These are phyloP conservation scores for Chaetodon trifascialis DNA, from an alignment of 2,113 vertebrate genomes.

Conservation along the genomic window DNA sequence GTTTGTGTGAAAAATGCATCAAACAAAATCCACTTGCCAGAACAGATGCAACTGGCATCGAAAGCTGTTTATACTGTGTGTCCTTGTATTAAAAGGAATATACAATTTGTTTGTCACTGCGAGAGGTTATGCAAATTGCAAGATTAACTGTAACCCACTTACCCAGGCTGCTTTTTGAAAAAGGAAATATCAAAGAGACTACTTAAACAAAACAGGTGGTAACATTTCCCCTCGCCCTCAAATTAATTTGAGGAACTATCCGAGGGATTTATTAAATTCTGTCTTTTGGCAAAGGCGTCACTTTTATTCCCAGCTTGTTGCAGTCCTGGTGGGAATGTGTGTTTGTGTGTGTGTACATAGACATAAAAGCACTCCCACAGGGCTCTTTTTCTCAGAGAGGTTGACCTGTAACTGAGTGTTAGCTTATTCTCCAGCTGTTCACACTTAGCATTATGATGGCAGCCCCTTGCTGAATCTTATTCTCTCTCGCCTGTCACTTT, in stretches of 20 bases:
- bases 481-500: conserved; percentile 13
- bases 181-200: conserved; percentile 84
- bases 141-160: conserved; percentile 77
- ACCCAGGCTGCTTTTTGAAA: conserved; percentile 72
- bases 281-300: conserved; percentile 75
- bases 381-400: conserved; percentile 39
- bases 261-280: conserved; percentile 84
- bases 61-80: conserved; percentile 54
- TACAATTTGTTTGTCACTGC: conserved; percentile 73
- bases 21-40: conserved; percentile 43
- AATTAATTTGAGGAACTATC: conserved; percentile 80
- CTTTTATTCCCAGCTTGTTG: conserved; percentile 67
- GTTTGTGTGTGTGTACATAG: background rate
- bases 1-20: conserved; percentile 57
- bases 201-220: conserved; percentile 81
- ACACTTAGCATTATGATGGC: conserved; percentile 23
- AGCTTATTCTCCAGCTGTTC: conserved; percentile 56
- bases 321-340: conserved; percentile 43
- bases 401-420: conserved; percentile 47
- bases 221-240: conserved; percentile 75
- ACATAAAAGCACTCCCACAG: conserved; percentile 44
- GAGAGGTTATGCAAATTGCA: conserved; percentile 76
- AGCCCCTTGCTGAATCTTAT: background rate
- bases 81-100: conserved; percentile 76
- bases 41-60: conserved; percentile 63